phyloP scores from a whole-genome alignment of 2,113 vertebrate genomes.

The Vulpes lagopus region DNA sequence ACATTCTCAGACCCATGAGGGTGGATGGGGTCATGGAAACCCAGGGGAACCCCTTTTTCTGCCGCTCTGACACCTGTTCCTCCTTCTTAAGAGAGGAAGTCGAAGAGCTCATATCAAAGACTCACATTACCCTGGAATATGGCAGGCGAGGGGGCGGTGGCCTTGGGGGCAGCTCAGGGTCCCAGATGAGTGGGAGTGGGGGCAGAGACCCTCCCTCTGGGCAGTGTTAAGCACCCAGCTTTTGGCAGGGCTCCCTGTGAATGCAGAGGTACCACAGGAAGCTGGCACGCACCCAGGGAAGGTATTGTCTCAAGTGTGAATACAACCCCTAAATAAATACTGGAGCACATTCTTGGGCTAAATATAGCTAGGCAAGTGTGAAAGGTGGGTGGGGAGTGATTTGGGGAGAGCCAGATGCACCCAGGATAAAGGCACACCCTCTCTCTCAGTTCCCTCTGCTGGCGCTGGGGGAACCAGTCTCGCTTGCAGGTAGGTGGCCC shows the following conservation, averaged over 20 bases:
- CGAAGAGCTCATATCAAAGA: background rate
- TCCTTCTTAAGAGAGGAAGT: background rate
- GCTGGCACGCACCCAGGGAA: background rate
- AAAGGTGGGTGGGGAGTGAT: background rate
- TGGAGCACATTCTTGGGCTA: background rate
- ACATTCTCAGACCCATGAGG: background rate
- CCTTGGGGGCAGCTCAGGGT: background rate
- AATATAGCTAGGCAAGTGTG: background rate
- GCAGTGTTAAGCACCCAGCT: background rate
- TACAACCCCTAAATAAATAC: background rate
- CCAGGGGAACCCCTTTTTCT: background rate
- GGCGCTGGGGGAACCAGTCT: background rate
- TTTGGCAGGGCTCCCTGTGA: background rate
- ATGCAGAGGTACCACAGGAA: background rate
- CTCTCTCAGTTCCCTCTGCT: background rate
- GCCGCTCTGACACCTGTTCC: background rate
- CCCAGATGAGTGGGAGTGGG: background rate
- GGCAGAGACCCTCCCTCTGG: background rate
- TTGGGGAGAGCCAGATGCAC: background rate
- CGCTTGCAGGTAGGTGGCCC: background rate
- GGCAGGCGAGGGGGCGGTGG: background rate
- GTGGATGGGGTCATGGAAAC: background rate
- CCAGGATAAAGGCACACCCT: background rate
- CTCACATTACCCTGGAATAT: background rate
- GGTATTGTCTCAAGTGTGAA: constrained; percentile 25